Conservation (phyloP, 1,140 invertebrate species). For the Drosophila ficusphila region DNA sequence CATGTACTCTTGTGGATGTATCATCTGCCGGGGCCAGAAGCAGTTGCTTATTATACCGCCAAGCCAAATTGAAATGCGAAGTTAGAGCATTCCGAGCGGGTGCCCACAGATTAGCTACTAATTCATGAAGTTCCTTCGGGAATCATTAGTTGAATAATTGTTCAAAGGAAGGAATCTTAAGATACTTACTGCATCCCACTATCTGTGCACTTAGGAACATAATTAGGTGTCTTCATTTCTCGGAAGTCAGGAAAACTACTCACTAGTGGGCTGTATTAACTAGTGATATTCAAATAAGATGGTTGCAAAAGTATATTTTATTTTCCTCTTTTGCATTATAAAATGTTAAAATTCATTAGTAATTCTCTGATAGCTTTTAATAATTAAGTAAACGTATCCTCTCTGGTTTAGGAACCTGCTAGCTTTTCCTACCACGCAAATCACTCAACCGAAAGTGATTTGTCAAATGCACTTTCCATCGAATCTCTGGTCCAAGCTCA, state of each 20-base stretch:
- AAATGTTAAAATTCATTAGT: no score
- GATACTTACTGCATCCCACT: no score
- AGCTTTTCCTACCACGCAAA: conserved; percentile 5
- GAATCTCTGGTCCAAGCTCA: not conserved
- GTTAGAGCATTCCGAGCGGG: conserved; percentile 6
- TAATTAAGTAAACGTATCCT: no score
- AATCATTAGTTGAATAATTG: not conserved
- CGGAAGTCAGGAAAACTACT: no score
- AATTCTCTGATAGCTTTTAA: no score
- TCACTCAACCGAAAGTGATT: conserved; percentile 9
- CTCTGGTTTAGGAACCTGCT: not conserved
- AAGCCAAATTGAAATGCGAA: conserved; percentile 19
- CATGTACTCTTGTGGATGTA: conserved; percentile 18
- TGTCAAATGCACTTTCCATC: conserved; percentile 22
- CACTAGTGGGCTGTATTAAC: no score
- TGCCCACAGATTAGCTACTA: conserved; percentile 10
- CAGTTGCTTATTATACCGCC: conserved; percentile 7
- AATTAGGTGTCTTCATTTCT: no score
- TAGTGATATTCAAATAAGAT: no score
- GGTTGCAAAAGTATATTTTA: no score
- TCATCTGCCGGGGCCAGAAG: conserved; percentile 20
- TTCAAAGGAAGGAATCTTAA: no score
- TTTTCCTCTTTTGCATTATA: no score
- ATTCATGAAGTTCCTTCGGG: conserved; percentile 1
- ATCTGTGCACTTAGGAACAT: no score